phyloP scores from a whole-genome alignment of 1,140 invertebrate genomes.

The Diachasma alloeum region DNA sequence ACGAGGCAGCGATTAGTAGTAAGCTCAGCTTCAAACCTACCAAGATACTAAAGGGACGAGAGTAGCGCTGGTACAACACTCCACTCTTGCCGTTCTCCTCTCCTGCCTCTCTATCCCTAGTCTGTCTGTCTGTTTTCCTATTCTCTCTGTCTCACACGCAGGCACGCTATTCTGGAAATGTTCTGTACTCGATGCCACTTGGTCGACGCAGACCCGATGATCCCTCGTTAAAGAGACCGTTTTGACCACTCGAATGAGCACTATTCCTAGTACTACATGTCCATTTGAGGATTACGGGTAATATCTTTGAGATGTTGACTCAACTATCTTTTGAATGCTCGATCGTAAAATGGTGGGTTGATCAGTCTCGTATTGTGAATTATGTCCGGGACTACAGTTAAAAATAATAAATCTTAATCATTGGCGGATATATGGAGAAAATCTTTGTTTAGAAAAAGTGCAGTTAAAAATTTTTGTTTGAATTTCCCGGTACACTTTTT shows the following conservation, averaged over 20 bases:
- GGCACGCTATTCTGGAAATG: not conserved
- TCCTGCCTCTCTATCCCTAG: not conserved
- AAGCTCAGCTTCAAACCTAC: not conserved
- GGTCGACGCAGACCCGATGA: not conserved
- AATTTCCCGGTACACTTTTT: too few relatives aligned
- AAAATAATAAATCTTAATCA: too few relatives aligned
- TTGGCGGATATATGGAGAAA: too few relatives aligned
- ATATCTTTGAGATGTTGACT: constrained; percentile 13
- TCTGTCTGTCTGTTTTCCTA: not conserved
- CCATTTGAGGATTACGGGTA: not conserved
- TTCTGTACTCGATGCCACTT: not conserved
- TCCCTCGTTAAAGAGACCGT: constrained; percentile 14
- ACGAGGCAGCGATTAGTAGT: constrained; percentile 18
- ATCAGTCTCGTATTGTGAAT: too few relatives aligned
- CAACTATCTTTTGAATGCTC: not conserved
- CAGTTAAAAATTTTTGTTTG: too few relatives aligned
- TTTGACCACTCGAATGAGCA: constrained; percentile 19
- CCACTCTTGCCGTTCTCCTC: not conserved
- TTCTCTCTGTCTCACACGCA: not conserved
- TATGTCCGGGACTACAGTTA: too few relatives aligned
- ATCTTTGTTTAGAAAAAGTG: too few relatives aligned
- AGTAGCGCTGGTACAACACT: not conserved
- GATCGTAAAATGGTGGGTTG: not conserved
- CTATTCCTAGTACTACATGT: not conserved
- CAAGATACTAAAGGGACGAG: not conserved